Evolutionary conservation across 2,797 vertebrate genomes (phyloP), one percentile per base, ranked within the genome.

Genomic region (Cossypha niveicapilla): DNA sequence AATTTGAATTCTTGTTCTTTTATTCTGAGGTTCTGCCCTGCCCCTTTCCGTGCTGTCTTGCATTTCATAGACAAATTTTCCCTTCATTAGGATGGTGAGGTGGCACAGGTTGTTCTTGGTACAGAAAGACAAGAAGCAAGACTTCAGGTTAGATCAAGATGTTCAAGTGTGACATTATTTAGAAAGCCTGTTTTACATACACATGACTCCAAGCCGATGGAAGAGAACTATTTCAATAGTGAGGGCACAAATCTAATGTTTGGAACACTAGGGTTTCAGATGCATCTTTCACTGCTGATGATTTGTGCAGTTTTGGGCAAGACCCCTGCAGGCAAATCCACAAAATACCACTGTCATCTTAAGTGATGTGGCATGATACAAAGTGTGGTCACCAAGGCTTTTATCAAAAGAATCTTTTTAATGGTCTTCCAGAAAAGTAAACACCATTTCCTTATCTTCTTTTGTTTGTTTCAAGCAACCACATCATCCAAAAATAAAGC

Each of bases 1-100:
- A 53, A 86, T 93, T 79, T 90, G 80, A 94, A 90, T 93, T 66
- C 54, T 48, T 90, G 23, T 62, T 89, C 23, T 75, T 81, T 71
- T 82, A 23, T 58, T 86, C 35, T 56, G 12, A 86, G 62, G 70
- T 81, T 92, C 62, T 76, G n/a, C 48, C 74, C 45, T 90, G 30
- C n/a, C 62, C 54, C 34, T 11, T 68, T 72, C 37, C 7, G 2
- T 41, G 37, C 47, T 84, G 54, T 30, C 44, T 58, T 84, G 22
- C 5, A 12, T 63, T 90, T 88, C 25, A 30, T 24, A 86, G 62
- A 30, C 58, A 79, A 88, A 74, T 58, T 56, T 57, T 79, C 18
- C 39, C 42, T 67, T 82, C 30, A 3, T 67, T 88, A 47, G 56
- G 44, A 56, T 62, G 12, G 23, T 18, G 35, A 82, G 28, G 27